phyloP scores from a whole-genome alignment of 1,140 invertebrate species.

The Pseudomyrmex sp. region DNA sequence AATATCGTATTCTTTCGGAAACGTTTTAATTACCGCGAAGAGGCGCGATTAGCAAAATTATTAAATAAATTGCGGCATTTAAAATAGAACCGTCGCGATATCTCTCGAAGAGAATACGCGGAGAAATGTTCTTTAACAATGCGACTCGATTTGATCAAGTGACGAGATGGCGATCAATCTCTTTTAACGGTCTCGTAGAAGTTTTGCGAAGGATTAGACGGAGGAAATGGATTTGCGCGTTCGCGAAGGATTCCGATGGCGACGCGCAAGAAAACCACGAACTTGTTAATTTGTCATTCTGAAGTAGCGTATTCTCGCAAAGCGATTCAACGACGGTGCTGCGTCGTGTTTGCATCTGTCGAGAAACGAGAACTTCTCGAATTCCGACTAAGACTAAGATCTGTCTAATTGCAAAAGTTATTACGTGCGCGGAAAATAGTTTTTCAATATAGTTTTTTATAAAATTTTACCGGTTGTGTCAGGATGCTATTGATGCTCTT shows the following conservation, averaged over 20 bases:
- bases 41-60: not conserved
- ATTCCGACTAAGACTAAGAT: slow-evolving; percentile 40
- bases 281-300: slow-evolving; percentile 78
- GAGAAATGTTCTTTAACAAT: slow-evolving; percentile 15
- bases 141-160: slow-evolving; percentile 63
- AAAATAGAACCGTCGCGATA: slow-evolving; percentile 41
- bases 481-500: not conserved
- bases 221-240: slow-evolving; percentile 66
- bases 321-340: slow-evolving; percentile 20
- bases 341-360: slow-evolving; percentile 39
- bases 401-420: not conserved
- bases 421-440: not conserved
- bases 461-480: not conserved
- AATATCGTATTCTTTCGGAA: not conserved
- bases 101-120: slow-evolving; percentile 39
- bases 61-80: slow-evolving; percentile 17
- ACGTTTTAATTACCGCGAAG: not conserved
- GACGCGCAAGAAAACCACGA: slow-evolving; percentile 66
- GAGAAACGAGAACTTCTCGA: slow-evolving; percentile 43
- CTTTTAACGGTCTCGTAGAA: slow-evolving; percentile 75
- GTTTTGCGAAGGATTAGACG: slow-evolving; percentile 73
- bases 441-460: not conserved
- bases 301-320: slow-evolving; percentile 11
- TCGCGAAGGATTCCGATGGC: slow-evolving; percentile 58
- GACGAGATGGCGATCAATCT: slow-evolving; percentile 72